phyloP scores from a whole-genome alignment of 2,113 vertebrate genomes.

The Corydoras maculifer region DNA sequence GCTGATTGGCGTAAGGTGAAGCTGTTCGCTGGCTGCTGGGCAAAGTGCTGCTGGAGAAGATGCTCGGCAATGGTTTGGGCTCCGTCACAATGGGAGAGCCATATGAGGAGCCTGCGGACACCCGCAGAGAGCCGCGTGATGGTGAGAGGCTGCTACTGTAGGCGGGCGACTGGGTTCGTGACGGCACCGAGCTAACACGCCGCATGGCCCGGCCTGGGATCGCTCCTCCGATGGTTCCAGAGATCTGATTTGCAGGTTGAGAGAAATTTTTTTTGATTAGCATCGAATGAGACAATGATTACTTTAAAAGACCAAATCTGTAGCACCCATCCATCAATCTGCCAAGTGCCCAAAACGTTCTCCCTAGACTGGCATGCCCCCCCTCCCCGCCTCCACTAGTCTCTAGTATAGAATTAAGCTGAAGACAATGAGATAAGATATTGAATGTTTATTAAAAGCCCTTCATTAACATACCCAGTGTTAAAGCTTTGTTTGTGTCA shows the following conservation, averaged over 20 bases:
- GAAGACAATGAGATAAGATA: too few species aligned
- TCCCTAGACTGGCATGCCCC: too few species aligned
- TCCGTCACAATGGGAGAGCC: conserved; percentile 78
- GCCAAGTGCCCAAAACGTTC: too few species aligned
- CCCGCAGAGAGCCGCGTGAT: conserved; percentile 82
- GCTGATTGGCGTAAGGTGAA: conserved; percentile 73
- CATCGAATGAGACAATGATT: neutral
- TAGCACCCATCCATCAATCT: too few species aligned
- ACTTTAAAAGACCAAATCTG: too few species aligned
- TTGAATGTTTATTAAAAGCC: too few species aligned
- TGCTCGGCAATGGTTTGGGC: conserved; percentile 72
- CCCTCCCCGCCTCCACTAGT: too few species aligned
- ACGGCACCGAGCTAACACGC: conserved; percentile 91
- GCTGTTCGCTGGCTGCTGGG: conserved; percentile 72
- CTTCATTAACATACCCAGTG: too few species aligned
- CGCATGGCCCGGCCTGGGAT: conserved; percentile 77
- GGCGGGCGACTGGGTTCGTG: conserved; percentile 88
- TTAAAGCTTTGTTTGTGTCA: too few species aligned
- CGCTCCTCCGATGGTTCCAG: conserved; percentile 47
- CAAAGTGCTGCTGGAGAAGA: conserved; percentile 80
- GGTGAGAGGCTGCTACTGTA: conserved; percentile 80
- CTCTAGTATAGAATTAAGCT: too few species aligned
- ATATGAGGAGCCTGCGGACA: conserved; percentile 75
- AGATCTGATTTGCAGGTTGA: conserved; percentile 53
- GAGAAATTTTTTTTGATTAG: neutral